A percentile compares a stretch with the other conserved stretches of the same genome.
These are phyloP conservation scores for Hirtodrosophila cameraria DNA, from an alignment of 2,888 invertebrate species.

Conservation along the genomic window DNA sequence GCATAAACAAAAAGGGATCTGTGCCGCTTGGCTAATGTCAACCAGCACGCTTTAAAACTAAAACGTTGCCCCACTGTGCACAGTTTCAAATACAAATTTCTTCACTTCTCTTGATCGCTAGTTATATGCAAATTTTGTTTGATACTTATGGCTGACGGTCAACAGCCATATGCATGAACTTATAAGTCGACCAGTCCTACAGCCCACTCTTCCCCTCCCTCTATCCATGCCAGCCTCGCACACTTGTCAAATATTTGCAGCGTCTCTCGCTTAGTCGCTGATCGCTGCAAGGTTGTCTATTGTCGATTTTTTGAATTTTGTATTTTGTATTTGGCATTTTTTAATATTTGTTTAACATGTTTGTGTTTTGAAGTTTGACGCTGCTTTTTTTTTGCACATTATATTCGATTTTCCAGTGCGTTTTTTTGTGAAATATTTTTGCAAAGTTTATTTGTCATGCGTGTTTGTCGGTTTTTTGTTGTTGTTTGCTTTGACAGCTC, in stretches of 20 bases:
- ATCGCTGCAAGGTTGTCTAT: constrained; percentile 54
- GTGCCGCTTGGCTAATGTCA: too few species aligned
- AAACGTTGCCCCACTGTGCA: not conserved
- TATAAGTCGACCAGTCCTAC: not conserved
- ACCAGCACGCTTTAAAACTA: too few species aligned
- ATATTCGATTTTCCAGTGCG: constrained; percentile 74
- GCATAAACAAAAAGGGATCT: constrained; percentile 25
- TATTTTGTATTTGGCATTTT: constrained; percentile 22
- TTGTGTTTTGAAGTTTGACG: constrained; percentile 17
- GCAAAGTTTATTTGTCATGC: constrained; percentile 39
- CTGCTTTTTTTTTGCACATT: constrained; percentile 39
- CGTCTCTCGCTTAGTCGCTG: constrained; percentile 33
- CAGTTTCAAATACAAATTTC: not conserved
- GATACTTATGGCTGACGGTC: constrained; percentile 9
- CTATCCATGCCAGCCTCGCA: too few species aligned
- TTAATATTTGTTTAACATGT: constrained; percentile 22
- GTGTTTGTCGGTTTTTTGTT: constrained; percentile 30
- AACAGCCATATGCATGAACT: not conserved
- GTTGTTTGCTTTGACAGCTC: constrained; percentile 9
- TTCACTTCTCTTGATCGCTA: not conserved
- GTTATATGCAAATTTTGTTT: constrained; percentile 29
- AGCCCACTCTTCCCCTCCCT: not conserved
- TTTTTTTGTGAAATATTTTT: too few species aligned
- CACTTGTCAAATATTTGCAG: constrained; percentile 55
- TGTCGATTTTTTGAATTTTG: constrained; percentile 19